Evolutionary conservation across 2,888 invertebrate genomes (phyloP), one percentile per base, ranked within the genome.

Genomic region (Cantharis lateralis): DNA sequence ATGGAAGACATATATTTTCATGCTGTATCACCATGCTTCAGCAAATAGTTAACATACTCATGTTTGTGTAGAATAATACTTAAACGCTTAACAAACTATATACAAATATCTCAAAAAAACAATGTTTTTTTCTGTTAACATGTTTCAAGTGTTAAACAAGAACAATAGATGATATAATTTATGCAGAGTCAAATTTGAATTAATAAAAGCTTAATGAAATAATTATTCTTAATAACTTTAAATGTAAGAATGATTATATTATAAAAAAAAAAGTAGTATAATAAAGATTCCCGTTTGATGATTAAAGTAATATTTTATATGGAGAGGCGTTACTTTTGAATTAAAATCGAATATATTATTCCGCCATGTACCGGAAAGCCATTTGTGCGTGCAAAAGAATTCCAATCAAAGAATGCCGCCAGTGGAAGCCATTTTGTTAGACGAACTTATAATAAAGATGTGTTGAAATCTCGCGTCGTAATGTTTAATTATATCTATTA

Each of bases 221-320:
- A 66, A 66, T 66, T 66, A 66, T 66, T 66, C 64, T 66, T 66
- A 66, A 66, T 66, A 66, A 66, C 24, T 20, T 20, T 13, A 66
- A 66, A 66, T 20, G 64, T 66, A 66, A 63, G 69, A 72, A 66
- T 32, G 74, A n/a, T 48, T 72, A 79, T 80, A 73, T 78, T 24
- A 24, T 24, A 81, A 79, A 78, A 81, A 78, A n/a, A 82, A 78
- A 81, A 48, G 48, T 48, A n/a, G 48, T 76, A 80, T 81, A 82
- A 82, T 78, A 80, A 82, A 82, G 80, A 82, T 82, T 82, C 81
- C 79, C 78, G 75, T 77, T 78, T 71, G 75, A 82, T 84, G 82
- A 84, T 83, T 84, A 84, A 84, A 83, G 82, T 82, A 81, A 80
- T 79, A 82, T 81, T 81, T 80, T 81, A 81, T 81, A 79, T 80